Percentiles rank a stretch among this genome's conserved stretches.
Conservation (phyloP, 2,113 vertebrate genomes). For the Melanerpes formicivorus region DNA sequence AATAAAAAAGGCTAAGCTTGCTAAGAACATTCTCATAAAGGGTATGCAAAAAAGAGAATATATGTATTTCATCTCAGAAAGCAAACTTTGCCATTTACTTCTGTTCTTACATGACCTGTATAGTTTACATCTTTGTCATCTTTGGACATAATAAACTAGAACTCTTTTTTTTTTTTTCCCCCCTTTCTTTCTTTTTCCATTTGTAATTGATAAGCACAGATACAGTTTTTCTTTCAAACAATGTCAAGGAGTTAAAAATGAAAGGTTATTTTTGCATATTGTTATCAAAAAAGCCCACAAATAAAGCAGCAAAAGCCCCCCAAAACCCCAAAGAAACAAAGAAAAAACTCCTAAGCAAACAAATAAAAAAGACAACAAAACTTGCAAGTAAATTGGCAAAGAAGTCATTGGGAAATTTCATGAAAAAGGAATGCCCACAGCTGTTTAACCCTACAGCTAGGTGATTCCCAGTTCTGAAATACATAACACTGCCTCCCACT, state of each 20-base stretch:
- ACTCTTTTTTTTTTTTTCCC: not conserved
- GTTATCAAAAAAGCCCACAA: not conserved
- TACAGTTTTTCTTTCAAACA: not conserved
- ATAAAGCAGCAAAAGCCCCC: too few species aligned
- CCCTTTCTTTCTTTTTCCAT: not conserved
- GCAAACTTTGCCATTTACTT: not conserved
- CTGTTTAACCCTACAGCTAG: not conserved
- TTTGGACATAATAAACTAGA: not conserved
- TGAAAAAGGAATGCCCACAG: not conserved
- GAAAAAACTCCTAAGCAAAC: too few species aligned
- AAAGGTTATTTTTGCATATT: not conserved
- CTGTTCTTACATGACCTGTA: not conserved
- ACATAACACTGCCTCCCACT: not conserved
- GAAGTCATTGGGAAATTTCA: not conserved
- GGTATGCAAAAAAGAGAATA: not conserved
- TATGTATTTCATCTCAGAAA: not conserved
- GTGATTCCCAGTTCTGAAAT: not conserved
- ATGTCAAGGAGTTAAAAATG: not conserved
- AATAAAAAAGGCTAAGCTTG: not conserved
- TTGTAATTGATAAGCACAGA: not conserved
- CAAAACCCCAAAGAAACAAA: too few species aligned
- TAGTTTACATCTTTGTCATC: not conserved
- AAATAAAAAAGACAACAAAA: not conserved
- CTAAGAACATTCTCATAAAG: not conserved
- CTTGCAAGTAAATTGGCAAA: not conserved